A percentile compares a stretch with the other conserved stretches of the same genome.
These are phyloP conservation scores for Fringilla coelebs DNA, from an alignment of 2,797 vertebrate species.

Conservation along the genomic window DNA sequence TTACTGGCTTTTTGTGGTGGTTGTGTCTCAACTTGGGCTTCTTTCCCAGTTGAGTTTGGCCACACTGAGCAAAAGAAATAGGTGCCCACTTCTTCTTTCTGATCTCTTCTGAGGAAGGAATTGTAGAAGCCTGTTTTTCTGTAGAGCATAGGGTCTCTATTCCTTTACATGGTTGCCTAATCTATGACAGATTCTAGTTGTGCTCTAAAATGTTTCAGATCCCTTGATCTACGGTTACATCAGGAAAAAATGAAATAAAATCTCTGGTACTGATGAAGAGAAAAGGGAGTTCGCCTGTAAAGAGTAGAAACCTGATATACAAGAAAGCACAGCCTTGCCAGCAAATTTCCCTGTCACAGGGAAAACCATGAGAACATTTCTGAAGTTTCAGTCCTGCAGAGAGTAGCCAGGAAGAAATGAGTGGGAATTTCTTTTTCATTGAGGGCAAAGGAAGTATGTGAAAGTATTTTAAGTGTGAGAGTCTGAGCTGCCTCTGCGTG, in stretches of 20 bases:
- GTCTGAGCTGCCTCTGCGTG: background rate
- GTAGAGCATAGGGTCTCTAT: background rate
- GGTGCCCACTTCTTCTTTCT: background rate
- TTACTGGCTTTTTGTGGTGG: background rate
- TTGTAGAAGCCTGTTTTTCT: background rate
- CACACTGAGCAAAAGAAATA: fast-evolving
- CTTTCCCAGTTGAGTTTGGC: background rate
- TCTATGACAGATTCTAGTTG: background rate
- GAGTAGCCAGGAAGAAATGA: background rate
- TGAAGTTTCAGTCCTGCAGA: background rate
- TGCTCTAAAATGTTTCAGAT: background rate
- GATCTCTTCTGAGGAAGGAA: background rate
- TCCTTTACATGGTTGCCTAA: background rate
- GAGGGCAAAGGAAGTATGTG: background rate
- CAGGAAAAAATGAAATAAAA: background rate
- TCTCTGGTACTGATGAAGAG: background rate
- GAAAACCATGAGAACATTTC: background rate
- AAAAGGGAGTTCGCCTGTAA: background rate
- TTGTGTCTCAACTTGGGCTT: background rate
- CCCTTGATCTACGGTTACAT: background rate
- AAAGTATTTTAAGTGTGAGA: background rate
- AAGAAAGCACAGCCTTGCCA: background rate
- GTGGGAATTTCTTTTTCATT: background rate
- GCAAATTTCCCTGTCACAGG: background rate
- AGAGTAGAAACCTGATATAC: background rate